Base-by-base conservation (phyloP, 2,888 invertebrate species). In the Dascillus cervinus region DNA sequence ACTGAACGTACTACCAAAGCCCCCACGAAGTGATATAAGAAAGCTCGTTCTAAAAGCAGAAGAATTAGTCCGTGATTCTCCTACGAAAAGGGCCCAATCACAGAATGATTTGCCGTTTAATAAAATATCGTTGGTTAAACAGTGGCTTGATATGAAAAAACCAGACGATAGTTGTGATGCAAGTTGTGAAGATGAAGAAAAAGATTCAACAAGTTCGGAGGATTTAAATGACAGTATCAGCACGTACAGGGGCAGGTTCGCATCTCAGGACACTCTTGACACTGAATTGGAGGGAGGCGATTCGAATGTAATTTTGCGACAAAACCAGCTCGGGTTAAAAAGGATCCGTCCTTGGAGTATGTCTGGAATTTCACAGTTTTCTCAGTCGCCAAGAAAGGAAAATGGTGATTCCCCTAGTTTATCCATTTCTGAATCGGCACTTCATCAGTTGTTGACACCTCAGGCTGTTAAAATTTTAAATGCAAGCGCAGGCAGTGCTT, bases 401-500 rank as follows among this genome's bases (percentile, higher is more conserved):
- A 8, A 8, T 6, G n/a, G n/a, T n/a, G n/a, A 19, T n/a, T n/a
- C n/a, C 14, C 37, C 71, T 33, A 76, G 79, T 47, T 83, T 87
- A 66, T 90, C 89, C 3, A 88, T 85, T 44, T 91, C 91, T 2
- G 91, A 92, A 65, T 88, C 89, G 1, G 90, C 90, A 11, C 66
- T 91, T 40, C 81, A 91, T 63, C 79, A 81, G 28, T 67, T 89
- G 29, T 49, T 67, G 8, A 58, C 65, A 3, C 64, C 69, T 15
- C 56, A 56, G 47, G 47, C 47, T 33, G 45, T 51, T 32, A 53
- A 55, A 42, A 46, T 54, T 37, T 52, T 55, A 34, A 49, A 52
- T 17, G 44, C 50, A 3, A 57, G 53, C 33, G 39, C 46, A 22
- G 48, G 45, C 40, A 56, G 54, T 32, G 55, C 55, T 32, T 53